Evolutionary conservation across 1,140 invertebrate species (phyloP).

Genomic region (Cardiocondyla obscurior): DNA sequence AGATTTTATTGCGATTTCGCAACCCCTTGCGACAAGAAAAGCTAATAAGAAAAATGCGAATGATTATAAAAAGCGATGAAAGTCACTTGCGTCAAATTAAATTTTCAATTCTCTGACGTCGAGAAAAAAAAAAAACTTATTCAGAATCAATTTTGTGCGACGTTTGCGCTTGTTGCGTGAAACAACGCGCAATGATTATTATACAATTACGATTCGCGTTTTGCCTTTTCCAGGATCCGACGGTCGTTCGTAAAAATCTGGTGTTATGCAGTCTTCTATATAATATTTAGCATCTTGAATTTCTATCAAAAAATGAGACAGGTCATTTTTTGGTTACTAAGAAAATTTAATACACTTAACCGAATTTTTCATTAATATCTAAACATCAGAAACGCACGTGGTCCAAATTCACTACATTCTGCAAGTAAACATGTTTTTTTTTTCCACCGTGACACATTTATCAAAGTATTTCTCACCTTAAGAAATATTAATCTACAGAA

Average conservation of each 20-base stretch:
- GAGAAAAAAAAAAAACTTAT: slow-evolving; percentile 10
- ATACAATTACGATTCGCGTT: slow-evolving; percentile 10
- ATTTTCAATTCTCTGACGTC: not conserved
- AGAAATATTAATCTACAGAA: slow-evolving; percentile 2
- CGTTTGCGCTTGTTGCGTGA: not conserved
- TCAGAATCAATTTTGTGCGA: slow-evolving; percentile 17
- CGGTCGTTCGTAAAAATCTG: slow-evolving; percentile 32
- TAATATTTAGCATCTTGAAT: slow-evolving; percentile 4
- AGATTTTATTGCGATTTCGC: not conserved
- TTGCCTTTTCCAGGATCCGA: not conserved
- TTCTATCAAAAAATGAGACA: slow-evolving; percentile 4
- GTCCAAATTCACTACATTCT: not conserved
- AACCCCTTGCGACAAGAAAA: not conserved
- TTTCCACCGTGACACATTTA: not conserved
- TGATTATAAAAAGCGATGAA: slow-evolving; percentile 4
- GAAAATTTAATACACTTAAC: not conserved
- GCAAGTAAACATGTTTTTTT: not conserved
- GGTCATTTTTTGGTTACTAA: not conserved
- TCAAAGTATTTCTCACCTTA: not conserved
- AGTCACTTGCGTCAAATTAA: slow-evolving; percentile 17
- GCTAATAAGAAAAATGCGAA: not conserved
- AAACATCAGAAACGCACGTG: slow-evolving; percentile 31
- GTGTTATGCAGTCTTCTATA: slow-evolving; percentile 37
- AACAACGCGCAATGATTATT: not conserved
- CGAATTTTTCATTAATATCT: slow-evolving; percentile 36